Percentiles rank a stretch among this genome's conserved stretches.
Conservation (phyloP, 2,797 vertebrate species). For the Molossus molossus region DNA sequence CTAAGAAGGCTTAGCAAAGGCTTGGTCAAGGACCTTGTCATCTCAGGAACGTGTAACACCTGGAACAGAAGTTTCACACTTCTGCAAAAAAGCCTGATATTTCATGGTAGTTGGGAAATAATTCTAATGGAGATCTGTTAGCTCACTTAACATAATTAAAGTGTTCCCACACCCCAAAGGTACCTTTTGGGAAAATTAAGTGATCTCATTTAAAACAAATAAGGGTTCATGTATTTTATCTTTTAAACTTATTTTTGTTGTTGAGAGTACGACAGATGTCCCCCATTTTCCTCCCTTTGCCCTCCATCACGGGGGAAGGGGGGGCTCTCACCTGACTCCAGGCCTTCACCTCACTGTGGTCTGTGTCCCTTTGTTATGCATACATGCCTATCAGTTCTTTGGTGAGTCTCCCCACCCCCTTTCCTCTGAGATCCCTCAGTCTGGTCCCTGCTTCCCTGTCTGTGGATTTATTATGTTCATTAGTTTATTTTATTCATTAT, state of each 20-base stretch:
- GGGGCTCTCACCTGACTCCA: neutral
- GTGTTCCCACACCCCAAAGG: neutral
- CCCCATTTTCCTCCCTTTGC: neutral
- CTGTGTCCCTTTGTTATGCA: neutral
- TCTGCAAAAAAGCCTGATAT: neutral
- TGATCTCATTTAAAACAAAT: slow-evolving; percentile 23
- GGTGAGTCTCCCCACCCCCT: neutral
- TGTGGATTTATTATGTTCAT: neutral
- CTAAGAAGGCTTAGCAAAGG: neutral
- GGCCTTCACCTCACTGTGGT: neutral
- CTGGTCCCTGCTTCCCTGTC: neutral
- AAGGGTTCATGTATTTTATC: neutral
- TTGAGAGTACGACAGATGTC: neutral
- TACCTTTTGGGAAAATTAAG: neutral
- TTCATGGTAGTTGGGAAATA: neutral
- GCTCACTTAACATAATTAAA: neutral
- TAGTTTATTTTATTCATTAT: neutral
- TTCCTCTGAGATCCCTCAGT: neutral
- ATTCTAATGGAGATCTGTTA: neutral
- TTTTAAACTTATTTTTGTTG: neutral
- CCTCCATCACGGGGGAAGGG: neutral
- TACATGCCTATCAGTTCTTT: neutral
- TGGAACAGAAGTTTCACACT: slow-evolving; percentile 20
- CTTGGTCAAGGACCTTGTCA: neutral
- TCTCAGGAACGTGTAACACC: neutral